phyloP scores from a whole-genome alignment of 1,140 invertebrate genomes.

The Acromyrmex echinatior region DNA sequence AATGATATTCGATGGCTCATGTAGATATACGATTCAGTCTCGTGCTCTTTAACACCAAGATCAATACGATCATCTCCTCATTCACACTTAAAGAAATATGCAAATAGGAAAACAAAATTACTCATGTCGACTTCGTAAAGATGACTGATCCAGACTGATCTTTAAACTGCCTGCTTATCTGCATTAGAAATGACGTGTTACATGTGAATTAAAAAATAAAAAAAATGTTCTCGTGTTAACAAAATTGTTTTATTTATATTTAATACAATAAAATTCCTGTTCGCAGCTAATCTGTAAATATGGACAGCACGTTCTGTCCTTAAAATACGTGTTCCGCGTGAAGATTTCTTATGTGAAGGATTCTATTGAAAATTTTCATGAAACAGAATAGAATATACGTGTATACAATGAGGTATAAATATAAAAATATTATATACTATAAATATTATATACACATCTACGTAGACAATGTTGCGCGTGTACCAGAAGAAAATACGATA shows the following conservation, averaged over 20 bases:
- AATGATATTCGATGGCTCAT: neutral
- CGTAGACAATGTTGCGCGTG: neutral
- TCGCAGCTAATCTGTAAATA: conserved; percentile 15
- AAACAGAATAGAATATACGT: neutral
- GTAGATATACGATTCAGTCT: no score
- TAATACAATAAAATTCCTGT: conserved; percentile 13
- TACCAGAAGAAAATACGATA: neutral
- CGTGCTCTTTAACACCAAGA: no score
- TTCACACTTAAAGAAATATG: neutral
- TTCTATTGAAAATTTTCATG: neutral
- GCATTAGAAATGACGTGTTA: neutral
- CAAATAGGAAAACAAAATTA: neutral
- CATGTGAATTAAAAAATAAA: neutral
- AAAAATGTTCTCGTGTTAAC: neutral
- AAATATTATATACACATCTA: conserved; percentile 46
- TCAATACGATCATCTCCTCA: no score
- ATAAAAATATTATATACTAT: conserved; percentile 45
- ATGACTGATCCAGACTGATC: neutral
- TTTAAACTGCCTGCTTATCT: neutral
- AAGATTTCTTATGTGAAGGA: neutral
- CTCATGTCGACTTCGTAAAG: neutral
- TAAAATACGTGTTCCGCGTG: neutral
- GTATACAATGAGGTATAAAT: conserved; percentile 33
- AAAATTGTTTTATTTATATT: conserved; percentile 21
- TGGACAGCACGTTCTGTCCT: neutral